Evolutionary conservation across 2,113 vertebrate species (phyloP).

Genomic region (Cathartes aura): DNA sequence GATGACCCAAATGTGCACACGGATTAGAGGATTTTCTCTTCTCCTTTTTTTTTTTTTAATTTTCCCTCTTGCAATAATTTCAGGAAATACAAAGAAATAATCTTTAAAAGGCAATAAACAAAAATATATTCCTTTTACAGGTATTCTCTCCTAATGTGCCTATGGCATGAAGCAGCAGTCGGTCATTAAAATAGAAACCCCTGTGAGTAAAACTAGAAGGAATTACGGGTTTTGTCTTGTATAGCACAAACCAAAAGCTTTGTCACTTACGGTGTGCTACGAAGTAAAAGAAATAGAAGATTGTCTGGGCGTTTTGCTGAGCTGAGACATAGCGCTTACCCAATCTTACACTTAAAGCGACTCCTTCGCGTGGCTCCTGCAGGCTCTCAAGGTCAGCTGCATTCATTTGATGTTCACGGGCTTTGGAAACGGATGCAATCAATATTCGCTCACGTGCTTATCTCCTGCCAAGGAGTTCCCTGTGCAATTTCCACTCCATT

Average conservation of each 20-base stretch:
- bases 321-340: neutral
- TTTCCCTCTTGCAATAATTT: neutral
- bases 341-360: neutral
- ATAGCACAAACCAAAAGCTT: neutral
- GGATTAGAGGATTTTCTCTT: neutral
- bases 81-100: neutral
- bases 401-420: neutral
- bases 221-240: neutral
- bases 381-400: constrained; percentile 31
- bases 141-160: neutral
- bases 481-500: neutral
- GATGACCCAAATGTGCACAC: neutral
- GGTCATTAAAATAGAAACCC: neutral
- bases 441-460: neutral
- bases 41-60: neutral
- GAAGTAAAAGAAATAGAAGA: neutral
- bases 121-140: neutral
- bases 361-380: neutral
- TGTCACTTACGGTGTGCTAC: neutral
- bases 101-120: neutral
- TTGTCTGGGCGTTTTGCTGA: neutral
- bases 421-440: constrained; percentile 17
- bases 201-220: neutral
- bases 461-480: constrained; percentile 4
- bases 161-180: neutral